These are phyloP conservation scores for Phoeniculus purpureus DNA, from an alignment of 2,797 vertebrate species.

Conservation along the genomic window DNA sequence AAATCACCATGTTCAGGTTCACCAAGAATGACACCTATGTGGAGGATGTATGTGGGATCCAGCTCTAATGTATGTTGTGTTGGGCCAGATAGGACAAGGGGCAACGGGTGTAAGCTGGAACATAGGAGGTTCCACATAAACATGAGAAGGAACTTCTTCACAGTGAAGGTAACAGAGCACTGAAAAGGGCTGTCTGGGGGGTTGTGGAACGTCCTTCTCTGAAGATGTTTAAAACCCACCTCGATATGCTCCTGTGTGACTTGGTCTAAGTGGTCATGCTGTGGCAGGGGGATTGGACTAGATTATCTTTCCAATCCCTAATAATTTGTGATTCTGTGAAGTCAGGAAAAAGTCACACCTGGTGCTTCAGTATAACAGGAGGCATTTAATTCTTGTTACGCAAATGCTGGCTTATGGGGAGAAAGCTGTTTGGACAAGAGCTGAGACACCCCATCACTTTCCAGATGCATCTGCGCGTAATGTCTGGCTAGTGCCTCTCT, in stretches of 20 bases:
- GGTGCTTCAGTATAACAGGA: background rate
- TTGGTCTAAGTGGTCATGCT: no score
- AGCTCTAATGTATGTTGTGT: rapidly evolving
- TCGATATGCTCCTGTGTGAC: no score
- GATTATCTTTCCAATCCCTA: no score
- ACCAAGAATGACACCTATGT: background rate
- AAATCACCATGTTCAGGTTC: background rate
- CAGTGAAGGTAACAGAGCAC: no score
- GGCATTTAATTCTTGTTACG: background rate
- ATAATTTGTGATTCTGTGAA: background rate
- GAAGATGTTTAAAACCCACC: no score
- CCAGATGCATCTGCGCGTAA: background rate
- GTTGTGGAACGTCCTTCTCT: no score
- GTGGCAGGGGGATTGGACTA: no score
- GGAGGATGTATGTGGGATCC: rapidly evolving
- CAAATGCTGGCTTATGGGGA: background rate
- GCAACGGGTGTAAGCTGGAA: no score
- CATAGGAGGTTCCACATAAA: no score
- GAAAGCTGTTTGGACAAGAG: background rate
- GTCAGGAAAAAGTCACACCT: background rate
- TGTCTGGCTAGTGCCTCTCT: background rate
- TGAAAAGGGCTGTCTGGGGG: no score
- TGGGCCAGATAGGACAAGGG: background rate
- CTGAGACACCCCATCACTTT: background rate
- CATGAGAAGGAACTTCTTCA: no score